Evolutionary conservation across 2,797 vertebrate species (phyloP).

Genomic region (Bryconaethiops microstoma): DNA sequence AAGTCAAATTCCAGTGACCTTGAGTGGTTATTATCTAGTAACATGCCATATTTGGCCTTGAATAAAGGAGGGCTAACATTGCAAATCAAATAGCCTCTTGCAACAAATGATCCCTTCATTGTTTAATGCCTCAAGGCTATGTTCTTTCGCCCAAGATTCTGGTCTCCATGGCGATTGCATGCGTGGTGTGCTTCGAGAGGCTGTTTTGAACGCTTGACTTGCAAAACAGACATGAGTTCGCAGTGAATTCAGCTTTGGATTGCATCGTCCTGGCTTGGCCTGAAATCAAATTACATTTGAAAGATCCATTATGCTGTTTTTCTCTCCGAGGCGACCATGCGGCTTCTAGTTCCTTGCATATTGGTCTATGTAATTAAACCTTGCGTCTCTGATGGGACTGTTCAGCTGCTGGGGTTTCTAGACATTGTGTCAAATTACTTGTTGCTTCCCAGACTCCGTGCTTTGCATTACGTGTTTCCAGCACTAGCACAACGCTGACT

Average conservation of each 20-base stretch:
- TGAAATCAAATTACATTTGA: conserved; percentile 11
- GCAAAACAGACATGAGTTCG: conserved; percentile 56
- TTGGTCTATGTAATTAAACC: background rate
- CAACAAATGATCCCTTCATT: conserved; percentile 60
- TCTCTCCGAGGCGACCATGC: background rate
- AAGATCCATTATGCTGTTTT: conserved; percentile 6
- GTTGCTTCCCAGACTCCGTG: background rate
- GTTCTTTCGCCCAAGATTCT: conserved; percentile 50
- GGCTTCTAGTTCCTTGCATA: conserved; percentile 4
- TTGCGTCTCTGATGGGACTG: background rate
- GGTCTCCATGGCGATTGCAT: conserved; percentile 64
- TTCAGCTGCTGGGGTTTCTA: conserved; percentile 3
- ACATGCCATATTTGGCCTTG: conserved; percentile 61
- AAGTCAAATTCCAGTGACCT: conserved; percentile 32
- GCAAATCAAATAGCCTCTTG: conserved; percentile 53
- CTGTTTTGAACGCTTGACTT: conserved; percentile 56
- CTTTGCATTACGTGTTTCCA: background rate
- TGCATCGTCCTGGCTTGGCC: conserved; percentile 13
- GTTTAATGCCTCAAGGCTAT: conserved; percentile 72
- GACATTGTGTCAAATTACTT: background rate
- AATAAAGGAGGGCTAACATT: conserved; percentile 53
- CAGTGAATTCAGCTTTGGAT: conserved; percentile 66
- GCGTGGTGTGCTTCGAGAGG: conserved; percentile 48
- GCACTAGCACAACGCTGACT: background rate
- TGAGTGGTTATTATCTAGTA: conserved; percentile 21